phyloP scores from a whole-genome alignment of 2,113 vertebrate species.

The Zootoca vivipara region DNA sequence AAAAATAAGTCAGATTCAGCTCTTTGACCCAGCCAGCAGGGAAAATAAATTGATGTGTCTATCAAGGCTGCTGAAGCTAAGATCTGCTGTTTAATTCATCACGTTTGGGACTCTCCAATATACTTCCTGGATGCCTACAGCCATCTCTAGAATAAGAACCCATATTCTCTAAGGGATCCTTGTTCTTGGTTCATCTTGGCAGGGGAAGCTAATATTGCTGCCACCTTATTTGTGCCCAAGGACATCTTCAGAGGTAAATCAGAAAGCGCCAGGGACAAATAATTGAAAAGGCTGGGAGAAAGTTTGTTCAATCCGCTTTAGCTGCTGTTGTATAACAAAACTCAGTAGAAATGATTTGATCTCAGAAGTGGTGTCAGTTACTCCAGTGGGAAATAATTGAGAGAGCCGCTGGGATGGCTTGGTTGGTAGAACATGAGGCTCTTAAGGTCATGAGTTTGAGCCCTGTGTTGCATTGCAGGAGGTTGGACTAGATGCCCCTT shows the following conservation, averaged over 20 bases:
- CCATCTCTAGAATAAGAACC: constrained; percentile 53
- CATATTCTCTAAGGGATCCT: constrained; percentile 52
- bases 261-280: constrained; percentile 43
- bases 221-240: constrained; percentile 19
- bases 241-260: constrained; percentile 48
- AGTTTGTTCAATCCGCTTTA: constrained; percentile 56
- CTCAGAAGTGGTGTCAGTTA: constrained; percentile 48
- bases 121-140: constrained; percentile 54
- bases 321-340: constrained; percentile 48
- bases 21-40: not conserved
- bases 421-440: no score
- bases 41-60: not conserved
- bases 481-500: no score
- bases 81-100: constrained; percentile 42
- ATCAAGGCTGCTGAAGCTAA: constrained; percentile 30
- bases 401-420: not conserved
- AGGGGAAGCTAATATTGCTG: constrained; percentile 44
- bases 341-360: constrained; percentile 31
- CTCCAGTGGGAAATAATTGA: constrained; percentile 45
- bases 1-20: constrained; percentile 2
- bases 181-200: constrained; percentile 41
- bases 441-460: no score
- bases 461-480: no score
- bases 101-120: constrained; percentile 35
- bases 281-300: constrained; percentile 40